A percentile compares a stretch with the other conserved stretches of the same genome.
Conservation (phyloP, 2,888 invertebrate species). For the Blastobasis adustella region DNA sequence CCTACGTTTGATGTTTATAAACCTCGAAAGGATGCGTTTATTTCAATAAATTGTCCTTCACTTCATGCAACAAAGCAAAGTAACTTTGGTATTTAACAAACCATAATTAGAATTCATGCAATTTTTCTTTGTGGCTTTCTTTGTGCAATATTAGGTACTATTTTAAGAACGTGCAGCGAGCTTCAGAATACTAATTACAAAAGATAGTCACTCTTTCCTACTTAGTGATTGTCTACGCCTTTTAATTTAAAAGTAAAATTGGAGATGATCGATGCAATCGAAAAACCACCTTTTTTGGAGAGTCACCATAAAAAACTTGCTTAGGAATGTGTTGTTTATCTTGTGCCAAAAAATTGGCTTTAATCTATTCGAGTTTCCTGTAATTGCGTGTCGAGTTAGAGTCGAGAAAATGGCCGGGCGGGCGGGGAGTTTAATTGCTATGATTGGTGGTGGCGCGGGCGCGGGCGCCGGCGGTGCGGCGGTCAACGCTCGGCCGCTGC, state of each 20-base stretch:
- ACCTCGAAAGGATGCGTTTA: constrained; percentile 11
- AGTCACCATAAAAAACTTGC: too few species aligned
- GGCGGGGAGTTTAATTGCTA: constrained; percentile 6
- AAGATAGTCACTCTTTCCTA: constrained; percentile 9
- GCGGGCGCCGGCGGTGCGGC: constrained; percentile 6
- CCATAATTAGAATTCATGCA: constrained; percentile 14
- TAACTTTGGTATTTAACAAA: constrained; percentile 10
- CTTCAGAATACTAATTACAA: constrained; percentile 13
- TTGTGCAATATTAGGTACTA: constrained; percentile 10
- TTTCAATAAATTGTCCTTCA: constrained; percentile 18
- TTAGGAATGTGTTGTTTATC: too few species aligned
- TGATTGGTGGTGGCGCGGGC: constrained; percentile 1
- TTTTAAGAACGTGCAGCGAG: constrained; percentile 2
- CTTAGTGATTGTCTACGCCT: neutral
- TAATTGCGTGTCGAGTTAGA: too few species aligned
- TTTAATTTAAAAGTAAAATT: too few species aligned
- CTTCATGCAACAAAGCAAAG: constrained; percentile 17
- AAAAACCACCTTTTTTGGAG: too few species aligned
- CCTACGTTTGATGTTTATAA: too few species aligned
- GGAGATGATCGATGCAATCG: too few species aligned
- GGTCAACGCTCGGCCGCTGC: constrained; percentile 49
- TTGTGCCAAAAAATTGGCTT: too few species aligned
- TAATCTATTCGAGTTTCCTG: too few species aligned
- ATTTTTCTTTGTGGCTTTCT: constrained; percentile 14
- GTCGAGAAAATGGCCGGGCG: neutral